Base-by-base conservation (phyloP, 2,888 invertebrate species). In the Brenthis hecate region DNA sequence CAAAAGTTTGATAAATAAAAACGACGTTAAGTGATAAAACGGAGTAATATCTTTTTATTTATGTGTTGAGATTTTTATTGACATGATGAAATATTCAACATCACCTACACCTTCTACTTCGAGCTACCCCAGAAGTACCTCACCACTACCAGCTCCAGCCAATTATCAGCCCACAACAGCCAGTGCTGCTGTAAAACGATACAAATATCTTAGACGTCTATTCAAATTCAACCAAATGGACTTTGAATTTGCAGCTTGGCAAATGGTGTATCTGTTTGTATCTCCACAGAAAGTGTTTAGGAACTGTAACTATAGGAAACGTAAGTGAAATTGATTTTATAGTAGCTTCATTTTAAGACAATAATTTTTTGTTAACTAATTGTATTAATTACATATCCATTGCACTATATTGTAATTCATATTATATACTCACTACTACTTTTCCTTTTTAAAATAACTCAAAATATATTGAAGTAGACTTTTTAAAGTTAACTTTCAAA, bases 211-310 rank as follows among this genome's bases (percentile, higher is more conserved):
- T 64, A 93, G 97, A 75, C 94, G 98, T 81, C 89, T 98, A 70
- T 94, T 98, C 70, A 97, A 97, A 87, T 98, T 98, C 83, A 95
- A 97, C 81, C 99, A 99, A 92, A 99, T 99, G 99, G 99, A 99
- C 91, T 99, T 99, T 92, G 99, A 99, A 86, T 99, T 98, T 93
- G 99, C 99, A 0, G 93, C 97, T n/a, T 99, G 99, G 99, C 99
- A 99, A 94, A 99, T 99, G 98, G 88, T 99, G 0, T 99, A 99
- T 86, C 93, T 99, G 73, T 97, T 99, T 83, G 94, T 97, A 68
- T 94, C 98, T 0, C 99, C 99, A 16, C 99, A 99, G 82, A 99
- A 98, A 94, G 98, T 99, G 51, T 98, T 98, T 85, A 95, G 98
- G 84, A 99, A 99, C 92, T 99, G 99, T 87, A 97, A 98, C 82